phyloP scores from a whole-genome alignment of 2,797 vertebrate genomes.

The Antennarius maculatus region DNA sequence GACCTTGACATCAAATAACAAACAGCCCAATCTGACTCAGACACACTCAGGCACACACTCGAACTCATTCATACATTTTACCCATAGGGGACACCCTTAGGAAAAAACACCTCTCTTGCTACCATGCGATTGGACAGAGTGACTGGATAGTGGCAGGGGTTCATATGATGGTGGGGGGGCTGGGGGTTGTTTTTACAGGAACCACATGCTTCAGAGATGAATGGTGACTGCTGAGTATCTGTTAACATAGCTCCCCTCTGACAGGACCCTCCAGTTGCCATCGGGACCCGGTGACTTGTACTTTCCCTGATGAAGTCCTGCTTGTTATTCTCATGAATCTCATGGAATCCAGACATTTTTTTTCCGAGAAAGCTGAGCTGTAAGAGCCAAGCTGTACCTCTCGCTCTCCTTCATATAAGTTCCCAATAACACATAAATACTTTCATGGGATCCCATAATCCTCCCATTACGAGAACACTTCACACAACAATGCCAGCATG shows the following conservation, averaged over 20 bases:
- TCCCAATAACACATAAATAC: conserved; percentile 74
- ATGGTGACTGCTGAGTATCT: conserved; percentile 74
- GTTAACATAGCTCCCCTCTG: conserved; percentile 63
- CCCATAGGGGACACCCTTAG: conserved; percentile 70
- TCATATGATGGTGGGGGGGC: conserved; percentile 18
- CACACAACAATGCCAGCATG: conserved; percentile 44
- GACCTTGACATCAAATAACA: conserved; percentile 61
- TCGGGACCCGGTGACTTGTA: conserved; percentile 69
- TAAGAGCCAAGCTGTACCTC: conserved; percentile 61
- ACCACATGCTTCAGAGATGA: conserved; percentile 77
- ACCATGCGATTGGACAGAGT: conserved; percentile 50
- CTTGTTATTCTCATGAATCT: conserved; percentile 73
- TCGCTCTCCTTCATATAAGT: conserved; percentile 57
- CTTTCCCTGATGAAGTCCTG: conserved; percentile 72
- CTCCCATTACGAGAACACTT: conserved; percentile 56
- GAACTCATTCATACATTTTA: conserved; percentile 61
- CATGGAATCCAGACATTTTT: conserved; percentile 50
- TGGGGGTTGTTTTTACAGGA: conserved; percentile 74
- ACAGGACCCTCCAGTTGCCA: conserved; percentile 67
- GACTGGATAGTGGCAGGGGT: conserved; percentile 61
- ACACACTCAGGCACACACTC: conserved; percentile 37
- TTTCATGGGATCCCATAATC: conserved; percentile 71
- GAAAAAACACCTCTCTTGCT: conserved; percentile 76
- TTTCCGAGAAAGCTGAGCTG: conserved; percentile 48
- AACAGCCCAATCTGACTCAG: conserved; percentile 49